Evolutionary conservation across 1,140 invertebrate species (phyloP).

Genomic region (Calosoma granatense): DNA sequence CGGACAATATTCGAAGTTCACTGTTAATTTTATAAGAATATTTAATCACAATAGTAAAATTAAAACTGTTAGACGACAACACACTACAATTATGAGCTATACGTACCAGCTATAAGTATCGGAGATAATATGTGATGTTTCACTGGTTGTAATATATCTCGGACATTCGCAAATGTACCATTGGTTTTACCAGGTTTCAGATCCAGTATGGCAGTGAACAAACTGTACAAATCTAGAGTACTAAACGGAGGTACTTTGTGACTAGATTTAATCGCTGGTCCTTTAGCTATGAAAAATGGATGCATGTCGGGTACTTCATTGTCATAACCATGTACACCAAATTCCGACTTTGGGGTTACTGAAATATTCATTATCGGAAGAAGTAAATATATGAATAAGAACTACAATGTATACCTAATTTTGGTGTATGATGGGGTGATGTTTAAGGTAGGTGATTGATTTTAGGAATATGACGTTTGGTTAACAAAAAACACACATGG

Average conservation of each 20-base stretch:
- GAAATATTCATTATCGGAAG: constrained; percentile 13
- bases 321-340: constrained; percentile 60
- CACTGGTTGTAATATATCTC: background rate
- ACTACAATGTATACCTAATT: too few species aligned
- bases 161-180: constrained; percentile 22
- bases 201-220: constrained; percentile 53
- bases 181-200: constrained; percentile 31
- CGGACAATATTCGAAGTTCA: too few species aligned
- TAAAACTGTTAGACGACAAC: background rate
- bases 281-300: constrained; percentile 57
- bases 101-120: background rate
- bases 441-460: too few species aligned
- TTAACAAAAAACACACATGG: too few species aligned
- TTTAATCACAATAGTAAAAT: too few species aligned
- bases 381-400: background rate
- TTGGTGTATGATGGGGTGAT: too few species aligned
- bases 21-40: too few species aligned
- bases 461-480: too few species aligned
- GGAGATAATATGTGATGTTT: background rate
- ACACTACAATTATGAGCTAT: background rate
- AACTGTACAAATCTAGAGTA: constrained; percentile 53
- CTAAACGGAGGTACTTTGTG: constrained; percentile 45
- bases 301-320: constrained; percentile 48
- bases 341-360: constrained; percentile 40
- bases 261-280: constrained; percentile 47